Base-by-base conservation (phyloP, 2,113 vertebrate genomes). In the Amia ocellicauda region DNA sequence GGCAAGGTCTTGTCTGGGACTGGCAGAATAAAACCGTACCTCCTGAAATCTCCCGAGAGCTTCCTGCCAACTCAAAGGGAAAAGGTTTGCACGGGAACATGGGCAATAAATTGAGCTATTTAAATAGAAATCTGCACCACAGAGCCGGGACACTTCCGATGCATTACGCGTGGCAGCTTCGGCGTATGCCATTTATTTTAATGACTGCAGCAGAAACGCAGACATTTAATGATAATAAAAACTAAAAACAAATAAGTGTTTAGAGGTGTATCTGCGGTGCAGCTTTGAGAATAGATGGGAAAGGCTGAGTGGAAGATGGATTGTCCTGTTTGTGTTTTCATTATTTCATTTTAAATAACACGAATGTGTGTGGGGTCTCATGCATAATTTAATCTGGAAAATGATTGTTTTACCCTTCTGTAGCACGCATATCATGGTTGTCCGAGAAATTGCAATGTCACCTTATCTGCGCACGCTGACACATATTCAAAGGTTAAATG, bases 311-410 rank as follows among this genome's bases (percentile, higher is more conserved):
- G 62, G 69, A 56, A 68, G 64, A 67, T 58, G 63, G 63, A 74
- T 62, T 27, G 63, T 66, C 58, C 31, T 45, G 70, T 75, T 75
- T 75, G 57, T 61, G 66, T 67, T 71, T 79, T 3, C 70, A 79
- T 79, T 73, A 78, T 76, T 36, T 78, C 71, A 73, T 76, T 63
- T 36, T 52, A 26, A 16, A 69, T 67, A 74, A 78, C 72, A 64
- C 24, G 61, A 68, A 69, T 74, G 36, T 63, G 58, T 68, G 66
- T 65, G 66, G 69, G 66, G 71, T 59, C 69, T 69, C 36, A 68
- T 79, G 70, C 71, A 69, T 75, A 71, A 78, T 76, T 77, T 67
- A 79, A 43, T 4, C 1, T 9, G 23, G 24, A n/a, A 61, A 76
- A 45, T 64, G 54, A 40, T 31, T 11, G 41, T 45, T 47, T 23